Evolutionary conservation across 1,140 invertebrate species (phyloP), one percentile per base, ranked within the genome.

Genomic region (Drosophila ananassae): DNA sequence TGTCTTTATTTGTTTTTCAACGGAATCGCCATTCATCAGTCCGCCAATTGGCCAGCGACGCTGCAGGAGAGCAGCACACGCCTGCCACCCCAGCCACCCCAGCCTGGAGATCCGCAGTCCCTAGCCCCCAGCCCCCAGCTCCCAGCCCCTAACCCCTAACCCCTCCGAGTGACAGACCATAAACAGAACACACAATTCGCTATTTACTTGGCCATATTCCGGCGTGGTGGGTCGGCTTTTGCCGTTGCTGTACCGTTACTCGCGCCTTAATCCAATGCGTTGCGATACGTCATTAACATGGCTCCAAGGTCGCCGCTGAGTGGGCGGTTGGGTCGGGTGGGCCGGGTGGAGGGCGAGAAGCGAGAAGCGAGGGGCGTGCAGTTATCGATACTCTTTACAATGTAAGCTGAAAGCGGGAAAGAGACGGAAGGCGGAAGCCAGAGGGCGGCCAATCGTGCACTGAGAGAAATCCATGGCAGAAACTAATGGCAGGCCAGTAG

Each of bases 241-340:
- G 66, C 41, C 52, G 41, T 68, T 69, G 63, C 63, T 69, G 67
- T 69, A 69, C 63, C 67, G 51, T 50, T 68, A 48, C 63, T 48
- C 52, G 57, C 41, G 8, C 28, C 32, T 34, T 28, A 54, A 67
- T 69, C 68, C 77, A 57, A 79, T 79, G 59, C 62, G 63, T 79
- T 66, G 41, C 60, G 44, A 48, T 75, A 67, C 48, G 64, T 69
- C 77, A 79, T 84, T 68, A 84, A 72, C 81, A 67, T 53, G 37
- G 46, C 47, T 55, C 46, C 81, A 84, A 84, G 80, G 81, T 84
- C 80, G 68, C 44, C 10, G 13, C 46, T 48, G 44, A 50, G 50
- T 22, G 47, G 30, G 21, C 41, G 34, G 48, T 30, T n/a, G 21
- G 10, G 21, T 3, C 13, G n/a, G 10, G 9, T n/a, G 28, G 10